Evolutionary conservation across 2,113 vertebrate species (phyloP).

Genomic region (Loxodonta africana): DNA sequence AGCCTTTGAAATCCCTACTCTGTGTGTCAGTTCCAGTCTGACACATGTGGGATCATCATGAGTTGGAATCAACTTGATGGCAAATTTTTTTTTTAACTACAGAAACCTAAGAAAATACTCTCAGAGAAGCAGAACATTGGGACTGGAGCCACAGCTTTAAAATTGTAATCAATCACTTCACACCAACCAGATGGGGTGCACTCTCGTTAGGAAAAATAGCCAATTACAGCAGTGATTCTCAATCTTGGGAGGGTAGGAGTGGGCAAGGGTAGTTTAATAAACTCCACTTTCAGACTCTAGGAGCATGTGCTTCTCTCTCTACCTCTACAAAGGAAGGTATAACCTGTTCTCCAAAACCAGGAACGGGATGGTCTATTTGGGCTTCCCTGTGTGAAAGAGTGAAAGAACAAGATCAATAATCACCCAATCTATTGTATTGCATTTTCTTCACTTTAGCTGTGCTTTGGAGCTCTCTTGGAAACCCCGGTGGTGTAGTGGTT

Average conservation of each 20-base stretch:
- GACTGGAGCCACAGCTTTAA: background rate
- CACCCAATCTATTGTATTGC: background rate
- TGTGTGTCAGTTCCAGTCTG: background rate
- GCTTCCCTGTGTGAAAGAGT: background rate
- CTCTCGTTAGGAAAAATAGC: background rate
- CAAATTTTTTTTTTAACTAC: background rate
- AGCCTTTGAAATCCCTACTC: background rate
- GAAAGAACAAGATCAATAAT: background rate
- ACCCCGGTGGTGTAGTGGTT: too few relatives aligned
- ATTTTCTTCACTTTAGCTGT: background rate
- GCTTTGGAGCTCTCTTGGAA: background rate
- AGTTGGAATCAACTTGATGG: background rate
- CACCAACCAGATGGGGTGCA: rapidly evolving
- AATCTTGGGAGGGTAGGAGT: background rate
- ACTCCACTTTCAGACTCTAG: background rate
- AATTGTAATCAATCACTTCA: background rate
- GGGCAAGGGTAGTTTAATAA: background rate
- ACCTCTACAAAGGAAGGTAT: background rate
- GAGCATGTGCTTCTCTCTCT: background rate
- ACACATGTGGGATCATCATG: background rate
- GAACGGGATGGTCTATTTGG: background rate
- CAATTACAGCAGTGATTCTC: background rate
- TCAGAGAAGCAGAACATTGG: background rate
- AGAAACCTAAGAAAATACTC: background rate
- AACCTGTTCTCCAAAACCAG: background rate